A percentile compares a stretch with the other conserved stretches of the same genome.
phyloP scores from a whole-genome alignment of 2,797 vertebrate species.

The Loris lydekkerianus region DNA sequence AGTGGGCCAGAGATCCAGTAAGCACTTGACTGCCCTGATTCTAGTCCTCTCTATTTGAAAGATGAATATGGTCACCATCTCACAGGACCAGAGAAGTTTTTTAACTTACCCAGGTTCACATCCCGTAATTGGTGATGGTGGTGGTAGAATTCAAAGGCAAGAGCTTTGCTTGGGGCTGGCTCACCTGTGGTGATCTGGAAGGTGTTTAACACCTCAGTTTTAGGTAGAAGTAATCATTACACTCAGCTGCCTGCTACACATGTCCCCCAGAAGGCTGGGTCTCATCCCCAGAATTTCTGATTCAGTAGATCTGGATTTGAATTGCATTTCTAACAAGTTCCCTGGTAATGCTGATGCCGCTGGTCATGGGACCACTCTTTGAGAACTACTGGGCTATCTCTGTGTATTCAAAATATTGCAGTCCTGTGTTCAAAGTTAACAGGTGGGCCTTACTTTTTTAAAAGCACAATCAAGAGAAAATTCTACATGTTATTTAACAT shows the following conservation, averaged over 20 bases:
- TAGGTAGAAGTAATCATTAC: not conserved
- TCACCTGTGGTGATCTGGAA: not conserved
- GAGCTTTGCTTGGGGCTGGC: not conserved
- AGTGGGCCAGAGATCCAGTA: not conserved
- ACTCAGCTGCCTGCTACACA: not conserved
- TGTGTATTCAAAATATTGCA: not conserved
- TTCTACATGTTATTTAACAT: not conserved
- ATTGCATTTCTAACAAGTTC: not conserved
- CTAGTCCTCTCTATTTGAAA: not conserved
- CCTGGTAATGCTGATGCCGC: not conserved
- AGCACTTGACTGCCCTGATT: not conserved
- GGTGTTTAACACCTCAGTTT: not conserved
- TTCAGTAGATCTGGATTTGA: not conserved
- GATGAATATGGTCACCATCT: not conserved
- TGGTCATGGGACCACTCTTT: not conserved
- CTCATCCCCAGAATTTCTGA: not conserved
- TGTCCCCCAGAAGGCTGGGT: not conserved
- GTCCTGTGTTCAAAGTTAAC: constrained; percentile 32
- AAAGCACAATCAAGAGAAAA: constrained; percentile 50
- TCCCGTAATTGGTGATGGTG: not conserved
- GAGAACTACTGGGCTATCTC: constrained; percentile 27
- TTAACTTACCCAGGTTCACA: not conserved
- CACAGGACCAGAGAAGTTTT: not conserved
- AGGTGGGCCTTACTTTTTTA: constrained; percentile 14
- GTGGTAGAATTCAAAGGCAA: constrained; percentile 16